These are phyloP conservation scores for Malurus cyaneus DNA, from an alignment of 2,113 vertebrate genomes.

Conservation along the genomic window DNA sequence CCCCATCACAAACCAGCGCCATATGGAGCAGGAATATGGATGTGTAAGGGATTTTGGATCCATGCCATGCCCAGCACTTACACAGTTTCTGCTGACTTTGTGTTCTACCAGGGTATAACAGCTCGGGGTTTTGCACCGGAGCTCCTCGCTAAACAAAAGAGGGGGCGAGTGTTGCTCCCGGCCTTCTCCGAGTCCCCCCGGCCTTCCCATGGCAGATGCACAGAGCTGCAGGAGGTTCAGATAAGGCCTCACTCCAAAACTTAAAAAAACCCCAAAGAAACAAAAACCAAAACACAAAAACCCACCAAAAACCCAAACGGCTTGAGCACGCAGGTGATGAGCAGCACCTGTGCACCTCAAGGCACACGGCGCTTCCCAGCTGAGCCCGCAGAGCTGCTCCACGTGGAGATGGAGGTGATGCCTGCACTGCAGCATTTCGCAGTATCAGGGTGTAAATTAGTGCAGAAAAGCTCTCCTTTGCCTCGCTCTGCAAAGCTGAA, in stretches of 20 bases:
- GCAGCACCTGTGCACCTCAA: conserved; percentile 54
- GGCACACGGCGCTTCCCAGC: neutral
- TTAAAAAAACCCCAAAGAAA: neutral
- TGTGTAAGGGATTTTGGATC: neutral
- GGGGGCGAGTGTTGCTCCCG: neutral
- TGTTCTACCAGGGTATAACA: neutral
- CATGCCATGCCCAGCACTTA: neutral
- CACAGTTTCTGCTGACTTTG: neutral
- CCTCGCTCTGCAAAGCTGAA: neutral
- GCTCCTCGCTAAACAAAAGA: neutral
- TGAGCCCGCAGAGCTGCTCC: neutral
- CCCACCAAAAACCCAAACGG: neutral
- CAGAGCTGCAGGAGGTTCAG: conserved; percentile 31
- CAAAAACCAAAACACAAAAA: neutral
- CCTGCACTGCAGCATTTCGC: neutral
- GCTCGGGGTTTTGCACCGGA: neutral
- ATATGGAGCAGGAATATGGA: neutral
- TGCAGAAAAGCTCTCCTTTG: neutral
- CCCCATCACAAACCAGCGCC: neutral
- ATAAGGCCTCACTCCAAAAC: conserved; percentile 9
- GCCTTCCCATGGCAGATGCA: neutral
- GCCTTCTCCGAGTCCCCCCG: neutral
- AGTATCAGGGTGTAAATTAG: neutral
- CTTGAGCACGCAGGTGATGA: conserved; percentile 9
- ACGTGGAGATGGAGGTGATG: neutral